A percentile compares a stretch with the other conserved stretches of the same genome.
Evolutionary conservation across 2,113 vertebrate species (phyloP).

Genomic region (Otolemur garnettii): DNA sequence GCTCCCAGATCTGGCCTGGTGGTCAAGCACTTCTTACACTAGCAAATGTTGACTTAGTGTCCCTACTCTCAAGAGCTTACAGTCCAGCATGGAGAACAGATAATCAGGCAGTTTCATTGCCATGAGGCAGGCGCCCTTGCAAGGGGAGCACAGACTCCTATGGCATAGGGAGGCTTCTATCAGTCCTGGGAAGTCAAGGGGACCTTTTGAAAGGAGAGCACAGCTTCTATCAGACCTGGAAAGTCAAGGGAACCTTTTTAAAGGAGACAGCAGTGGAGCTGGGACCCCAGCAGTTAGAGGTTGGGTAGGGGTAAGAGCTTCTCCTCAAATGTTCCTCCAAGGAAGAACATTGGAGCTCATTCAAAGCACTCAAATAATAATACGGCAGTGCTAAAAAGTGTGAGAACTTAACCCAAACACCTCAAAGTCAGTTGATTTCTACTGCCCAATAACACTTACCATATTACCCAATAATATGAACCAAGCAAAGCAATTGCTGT

Average conservation of each 20-base stretch:
- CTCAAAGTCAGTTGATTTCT: background rate
- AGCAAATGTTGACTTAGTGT: background rate
- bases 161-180: background rate
- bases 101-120: background rate
- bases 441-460: background rate
- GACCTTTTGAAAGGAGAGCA: background rate
- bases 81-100: background rate
- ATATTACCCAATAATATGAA: background rate
- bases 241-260: background rate
- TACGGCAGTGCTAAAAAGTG: background rate
- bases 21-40: background rate
- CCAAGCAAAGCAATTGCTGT: background rate
- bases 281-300: background rate
- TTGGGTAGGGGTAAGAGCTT: background rate
- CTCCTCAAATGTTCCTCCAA: background rate
- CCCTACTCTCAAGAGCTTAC: background rate
- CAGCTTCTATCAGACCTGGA: background rate
- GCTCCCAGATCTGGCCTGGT: background rate
- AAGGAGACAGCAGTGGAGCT: background rate
- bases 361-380: background rate
- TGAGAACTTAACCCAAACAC: background rate
- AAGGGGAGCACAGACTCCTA: background rate
- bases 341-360: background rate
- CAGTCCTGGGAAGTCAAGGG: background rate
- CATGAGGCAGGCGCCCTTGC: rapidly evolving